These are phyloP conservation scores for Masticophis lateralis DNA, from an alignment of 2,797 vertebrate species.

Conservation along the genomic window DNA sequence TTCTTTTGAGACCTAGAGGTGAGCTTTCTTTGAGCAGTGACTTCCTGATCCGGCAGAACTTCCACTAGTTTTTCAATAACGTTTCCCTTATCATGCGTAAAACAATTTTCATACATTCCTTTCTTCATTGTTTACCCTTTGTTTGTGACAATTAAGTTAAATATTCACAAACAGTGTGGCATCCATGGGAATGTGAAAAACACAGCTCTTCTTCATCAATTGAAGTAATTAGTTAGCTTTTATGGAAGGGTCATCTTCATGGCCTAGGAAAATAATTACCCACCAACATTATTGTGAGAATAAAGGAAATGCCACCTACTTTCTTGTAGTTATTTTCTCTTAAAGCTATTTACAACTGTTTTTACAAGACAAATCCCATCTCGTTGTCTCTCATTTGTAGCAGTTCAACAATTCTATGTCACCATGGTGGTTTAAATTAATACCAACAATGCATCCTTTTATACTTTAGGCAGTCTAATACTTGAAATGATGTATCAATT, in stretches of 20 bases:
- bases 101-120: conserved; percentile 30
- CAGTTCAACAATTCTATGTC: conserved; percentile 32
- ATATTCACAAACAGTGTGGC: conserved; percentile 39
- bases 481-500: background rate
- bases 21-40: conserved; percentile 3
- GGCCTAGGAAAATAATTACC: conserved; percentile 32
- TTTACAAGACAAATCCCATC: background rate
- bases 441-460: background rate
- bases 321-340: conserved; percentile 10
- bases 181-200: conserved; percentile 23
- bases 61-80: conserved; percentile 9
- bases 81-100: conserved; percentile 37
- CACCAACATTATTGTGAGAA: background rate
- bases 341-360: background rate
- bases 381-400: fast-evolving
- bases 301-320: conserved; percentile 5
- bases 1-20: background rate
- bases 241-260: conserved; percentile 35
- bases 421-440: background rate
- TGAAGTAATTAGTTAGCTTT: conserved; percentile 61
- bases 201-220: conserved; percentile 24
- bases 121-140: conserved; percentile 54
- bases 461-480: conserved; percentile 31
- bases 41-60: conserved; percentile 21
- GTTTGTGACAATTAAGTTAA: conserved; percentile 53